phyloP scores from a whole-genome alignment of 1,140 invertebrate species.

The Glomeris maerens region DNA sequence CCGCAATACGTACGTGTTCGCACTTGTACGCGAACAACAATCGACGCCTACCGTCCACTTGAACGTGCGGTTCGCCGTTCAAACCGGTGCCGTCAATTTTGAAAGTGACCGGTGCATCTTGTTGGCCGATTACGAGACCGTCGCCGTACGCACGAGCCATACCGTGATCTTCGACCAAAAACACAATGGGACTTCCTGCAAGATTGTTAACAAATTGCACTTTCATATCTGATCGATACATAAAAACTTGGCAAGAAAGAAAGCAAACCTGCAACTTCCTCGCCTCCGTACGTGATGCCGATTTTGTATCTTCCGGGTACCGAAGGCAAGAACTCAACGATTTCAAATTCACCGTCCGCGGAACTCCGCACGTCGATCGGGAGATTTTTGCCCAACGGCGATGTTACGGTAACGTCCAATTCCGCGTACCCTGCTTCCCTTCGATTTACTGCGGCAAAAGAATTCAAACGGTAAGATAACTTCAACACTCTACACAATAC shows the following conservation, averaged over 20 bases:
- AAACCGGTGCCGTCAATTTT: slow-evolving; percentile 36
- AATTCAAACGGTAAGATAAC: slow-evolving; percentile 1
- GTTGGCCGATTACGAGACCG: slow-evolving; percentile 28
- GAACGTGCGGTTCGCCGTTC: slow-evolving; percentile 34
- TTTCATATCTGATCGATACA: no score
- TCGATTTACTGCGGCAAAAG: slow-evolving; percentile 52
- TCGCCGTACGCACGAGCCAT: slow-evolving; percentile 46
- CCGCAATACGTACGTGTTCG: not conserved
- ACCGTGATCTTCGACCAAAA: slow-evolving; percentile 46
- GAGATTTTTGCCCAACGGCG: slow-evolving; percentile 72
- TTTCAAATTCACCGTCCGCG: slow-evolving; percentile 48
- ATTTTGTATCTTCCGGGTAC: slow-evolving; percentile 81
- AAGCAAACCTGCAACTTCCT: slow-evolving; percentile 38
- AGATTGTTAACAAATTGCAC: not conserved
- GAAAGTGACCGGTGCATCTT: slow-evolving; percentile 28
- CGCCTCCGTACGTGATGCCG: slow-evolving; percentile 70
- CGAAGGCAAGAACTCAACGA: slow-evolving; percentile 71
- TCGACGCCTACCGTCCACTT: slow-evolving; percentile 39
- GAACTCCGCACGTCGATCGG: slow-evolving; percentile 62
- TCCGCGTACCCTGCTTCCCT: slow-evolving; percentile 78
- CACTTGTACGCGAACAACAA: not conserved
- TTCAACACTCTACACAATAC: no score
- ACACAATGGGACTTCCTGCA: slow-evolving; percentile 41
- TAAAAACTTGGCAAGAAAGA: slow-evolving; percentile 17
- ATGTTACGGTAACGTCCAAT: slow-evolving; percentile 71